phyloP scores from a whole-genome alignment of 2,797 vertebrate genomes.

The Mus spretus region DNA sequence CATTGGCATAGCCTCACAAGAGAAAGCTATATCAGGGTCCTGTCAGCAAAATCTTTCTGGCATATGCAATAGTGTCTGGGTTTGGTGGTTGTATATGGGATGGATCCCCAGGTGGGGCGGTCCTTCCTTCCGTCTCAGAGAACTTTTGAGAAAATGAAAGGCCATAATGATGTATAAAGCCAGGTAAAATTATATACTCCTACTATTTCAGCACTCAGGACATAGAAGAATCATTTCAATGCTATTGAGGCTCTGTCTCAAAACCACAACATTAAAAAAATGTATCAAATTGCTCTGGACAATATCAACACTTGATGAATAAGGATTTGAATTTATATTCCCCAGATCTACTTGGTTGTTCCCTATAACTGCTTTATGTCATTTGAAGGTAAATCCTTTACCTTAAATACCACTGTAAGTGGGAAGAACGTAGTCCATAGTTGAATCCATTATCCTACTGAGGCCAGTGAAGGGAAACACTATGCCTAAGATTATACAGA shows the following conservation, averaged over 20 bases:
- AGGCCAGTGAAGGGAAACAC: background rate
- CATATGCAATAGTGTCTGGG: too few species aligned
- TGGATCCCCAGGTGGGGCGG: too few species aligned
- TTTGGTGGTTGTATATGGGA: too few species aligned
- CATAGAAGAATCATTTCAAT: background rate
- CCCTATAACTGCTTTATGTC: slow-evolving; percentile 31
- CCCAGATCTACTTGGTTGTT: background rate
- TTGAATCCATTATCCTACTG: background rate
- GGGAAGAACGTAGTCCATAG: background rate
- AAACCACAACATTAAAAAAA: background rate
- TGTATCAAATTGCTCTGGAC: background rate
- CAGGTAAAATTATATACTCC: background rate
- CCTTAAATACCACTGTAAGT: background rate
- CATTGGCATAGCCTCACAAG: too few species aligned
- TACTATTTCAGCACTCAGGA: background rate
- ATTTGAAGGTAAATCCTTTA: slow-evolving; percentile 38
- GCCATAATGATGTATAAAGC: background rate
- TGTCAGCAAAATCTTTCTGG: too few species aligned
- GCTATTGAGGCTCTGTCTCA: background rate
- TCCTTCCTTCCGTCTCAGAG: background rate
- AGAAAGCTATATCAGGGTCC: too few species aligned
- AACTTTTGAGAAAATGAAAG: slow-evolving; percentile 26
- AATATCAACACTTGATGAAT: slow-evolving; percentile 48
- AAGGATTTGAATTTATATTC: slow-evolving; percentile 21
- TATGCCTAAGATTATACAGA: background rate